Base-by-base conservation (phyloP, 2,797 vertebrate genomes). In the Lacerta viridis region DNA sequence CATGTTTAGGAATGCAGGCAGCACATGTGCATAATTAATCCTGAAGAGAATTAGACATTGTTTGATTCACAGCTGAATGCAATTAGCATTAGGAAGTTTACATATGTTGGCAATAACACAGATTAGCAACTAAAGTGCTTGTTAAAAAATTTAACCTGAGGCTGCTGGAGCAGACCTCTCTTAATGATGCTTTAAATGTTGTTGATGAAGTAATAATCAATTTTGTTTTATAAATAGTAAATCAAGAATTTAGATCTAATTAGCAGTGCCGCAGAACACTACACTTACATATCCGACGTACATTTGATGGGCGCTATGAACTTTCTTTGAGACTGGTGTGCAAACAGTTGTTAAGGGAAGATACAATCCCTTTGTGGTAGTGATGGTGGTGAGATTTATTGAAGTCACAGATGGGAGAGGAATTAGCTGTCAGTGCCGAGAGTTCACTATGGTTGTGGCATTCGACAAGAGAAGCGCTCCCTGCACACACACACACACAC, bases 41-140 rank as follows among this genome's bases (percentile, higher is more conserved):
- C 98, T 97, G 97, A 97, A 96, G 97, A 98, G 98, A 99, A 99
- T 99, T 99, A 98, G 98, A 98, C 98, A 98, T 98, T 98, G 98
- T 98, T 98, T 98, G 98, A 98, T 98, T 98, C 97, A 97, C 98
- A 98, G 98, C 98, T 98, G 98, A 98, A 98, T 97, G 98, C 97
- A 99, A 99, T 99, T 99, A 99, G 98, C 98, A 97, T 97, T 95
- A 97, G 97, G 97, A 97, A 97, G 97, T 97, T 98, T 97, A 98
- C 98, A 98, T 98, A 98, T 98, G 98, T 97, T 98, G 96, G 97
- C 97, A 97, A 97, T 97, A 97, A 97, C 96, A 97, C 96, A 98
- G 98, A 98, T 98, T 98, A 98, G 97, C 97, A 96, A 96, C 96
- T 96, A 97, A 97, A 97, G 97, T 96, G 96, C 97, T 98, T 98